phyloP scores from a whole-genome alignment of 2,888 invertebrate species.

The Phorcus lineatus region DNA sequence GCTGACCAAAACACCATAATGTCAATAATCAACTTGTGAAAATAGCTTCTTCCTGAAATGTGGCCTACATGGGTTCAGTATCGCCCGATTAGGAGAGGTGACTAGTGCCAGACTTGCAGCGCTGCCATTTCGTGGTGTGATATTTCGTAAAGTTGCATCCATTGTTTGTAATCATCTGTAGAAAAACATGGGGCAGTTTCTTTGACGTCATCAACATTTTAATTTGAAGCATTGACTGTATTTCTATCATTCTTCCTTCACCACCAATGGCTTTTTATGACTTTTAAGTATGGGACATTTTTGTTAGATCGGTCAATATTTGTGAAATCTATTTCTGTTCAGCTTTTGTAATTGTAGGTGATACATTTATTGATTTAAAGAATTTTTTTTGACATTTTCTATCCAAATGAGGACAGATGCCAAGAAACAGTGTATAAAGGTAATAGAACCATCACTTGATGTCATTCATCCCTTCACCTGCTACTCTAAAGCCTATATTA shows the following conservation, averaged over 20 bases:
- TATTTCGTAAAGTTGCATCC: background rate
- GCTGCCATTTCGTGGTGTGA: slow-evolving; percentile 9
- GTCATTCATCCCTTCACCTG: no score
- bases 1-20: slow-evolving; percentile 26
- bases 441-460: no score
- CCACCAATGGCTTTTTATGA: no score
- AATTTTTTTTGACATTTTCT: no score
- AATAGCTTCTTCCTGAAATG: slow-evolving; percentile 14
- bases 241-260: background rate
- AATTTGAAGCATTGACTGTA: background rate
- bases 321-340: no score
- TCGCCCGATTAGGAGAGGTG: slow-evolving; percentile 8
- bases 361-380: no score
- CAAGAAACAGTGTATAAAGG: no score
- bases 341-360: no score
- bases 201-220: background rate
- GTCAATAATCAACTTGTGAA: slow-evolving; percentile 21
- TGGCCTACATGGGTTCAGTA: slow-evolving; percentile 6
- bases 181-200: background rate
- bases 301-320: no score
- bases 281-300: no score
- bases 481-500: no score
- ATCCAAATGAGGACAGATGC: no score
- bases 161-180: slow-evolving; percentile 14
- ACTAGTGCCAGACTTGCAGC: background rate